Evolutionary conservation across 2,888 invertebrate genomes (phyloP), one percentile per base, ranked within the genome.

Genomic region (Microdon myrmicae): DNA sequence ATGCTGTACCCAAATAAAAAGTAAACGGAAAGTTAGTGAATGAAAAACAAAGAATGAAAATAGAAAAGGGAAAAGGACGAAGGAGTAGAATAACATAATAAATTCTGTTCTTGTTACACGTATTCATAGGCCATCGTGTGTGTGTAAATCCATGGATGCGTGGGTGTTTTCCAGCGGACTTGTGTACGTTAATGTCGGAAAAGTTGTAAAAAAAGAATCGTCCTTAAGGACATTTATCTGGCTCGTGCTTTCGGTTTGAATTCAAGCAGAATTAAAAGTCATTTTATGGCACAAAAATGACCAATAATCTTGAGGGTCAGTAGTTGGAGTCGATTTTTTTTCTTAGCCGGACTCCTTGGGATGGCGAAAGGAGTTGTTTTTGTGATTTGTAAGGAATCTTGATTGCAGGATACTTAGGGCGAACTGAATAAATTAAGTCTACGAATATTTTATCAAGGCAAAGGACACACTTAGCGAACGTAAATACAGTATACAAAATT

Each of bases 1-100:
- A 79, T 92, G 90, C 81, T 90, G 68, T 26, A 54, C 58, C 9
- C 48, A n/a, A n/a, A n/a, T n/a, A 12, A 20, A 34, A n/a, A 41
- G 28, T 14, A 39, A 26, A 68, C 31, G 38, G 44, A 32, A 56
- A 43, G 34, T 2, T 17, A 34, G 56, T 10, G 56, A 31, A 56
- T 29, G 12, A 38, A 34, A 16, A 43, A 26, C 10, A 39, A 35
- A 34, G 53, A 37, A 26, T 25, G n/a, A n/a, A n/a, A n/a, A n/a
- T n/a, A n/a, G 37, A 47, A 56, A 45, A 37, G 31, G 8, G 17
- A 39, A 16, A 12, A 38, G 35, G 12, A 25, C 28, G 28, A 38
- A 51, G 16, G 43, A 17, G 19, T 31, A 56, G 23, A 26, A 49
- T 29, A 29, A 28, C 14, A 41, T 45, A 29, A 56, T 56, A 64